These are phyloP conservation scores for Latrodectus elegans DNA, from an alignment of 2,888 invertebrate genomes.

Conservation along the genomic window DNA sequence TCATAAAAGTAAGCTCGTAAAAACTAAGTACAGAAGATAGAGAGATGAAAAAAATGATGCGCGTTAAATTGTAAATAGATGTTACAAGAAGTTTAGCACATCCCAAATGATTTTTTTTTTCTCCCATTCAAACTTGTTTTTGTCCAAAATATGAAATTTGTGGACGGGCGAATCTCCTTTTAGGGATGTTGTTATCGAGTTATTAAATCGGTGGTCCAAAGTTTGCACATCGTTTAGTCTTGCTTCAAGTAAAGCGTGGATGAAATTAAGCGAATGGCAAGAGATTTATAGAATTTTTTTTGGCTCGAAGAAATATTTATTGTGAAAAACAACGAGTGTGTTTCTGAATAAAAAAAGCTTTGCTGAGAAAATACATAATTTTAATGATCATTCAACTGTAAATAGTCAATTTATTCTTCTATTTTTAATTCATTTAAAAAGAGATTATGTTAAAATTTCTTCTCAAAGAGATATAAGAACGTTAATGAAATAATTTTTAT, in stretches of 20 bases:
- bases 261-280: too few relatives aligned
- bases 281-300: too few relatives aligned
- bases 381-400: too few relatives aligned
- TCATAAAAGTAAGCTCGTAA: slow-evolving; percentile 45
- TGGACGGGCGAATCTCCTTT: neutral
- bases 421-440: too few relatives aligned
- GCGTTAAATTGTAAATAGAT: slow-evolving; percentile 45
- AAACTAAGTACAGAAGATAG: slow-evolving; percentile 8
- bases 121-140: neutral
- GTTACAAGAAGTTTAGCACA: slow-evolving; percentile 55
- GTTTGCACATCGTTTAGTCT: neutral
- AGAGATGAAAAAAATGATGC: slow-evolving; percentile 9
- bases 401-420: too few relatives aligned
- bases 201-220: neutral
- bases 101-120: slow-evolving; percentile 10
- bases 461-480: too few relatives aligned
- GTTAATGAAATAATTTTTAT: too few relatives aligned
- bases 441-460: too few relatives aligned
- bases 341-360: too few relatives aligned
- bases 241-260: neutral
- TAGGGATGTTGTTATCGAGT: neutral
- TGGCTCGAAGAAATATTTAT: too few relatives aligned
- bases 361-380: too few relatives aligned
- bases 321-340: too few relatives aligned
- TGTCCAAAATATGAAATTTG: neutral